Conservation (phyloP, 2,113 vertebrate genomes). For the Riparia riparia region DNA sequence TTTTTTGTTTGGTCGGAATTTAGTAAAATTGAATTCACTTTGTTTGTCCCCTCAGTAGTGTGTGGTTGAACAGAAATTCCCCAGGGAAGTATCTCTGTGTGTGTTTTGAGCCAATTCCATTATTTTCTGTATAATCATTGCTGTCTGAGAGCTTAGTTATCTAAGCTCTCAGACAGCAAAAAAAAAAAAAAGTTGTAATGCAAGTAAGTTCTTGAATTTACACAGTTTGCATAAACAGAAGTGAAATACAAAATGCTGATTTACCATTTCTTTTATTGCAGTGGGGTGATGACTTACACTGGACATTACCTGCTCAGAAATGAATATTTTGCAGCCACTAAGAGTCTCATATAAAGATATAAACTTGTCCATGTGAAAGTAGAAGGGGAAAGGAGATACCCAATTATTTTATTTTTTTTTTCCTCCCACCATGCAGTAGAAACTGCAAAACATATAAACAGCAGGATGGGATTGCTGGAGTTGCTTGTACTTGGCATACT, state of each 20-base stretch:
- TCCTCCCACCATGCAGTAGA: background rate
- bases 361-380: background rate
- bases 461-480: background rate
- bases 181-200: background rate
- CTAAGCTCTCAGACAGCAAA: too few relatives aligned
- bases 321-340: background rate
- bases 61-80: background rate
- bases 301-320: constrained; percentile 29
- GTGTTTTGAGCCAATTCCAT: background rate
- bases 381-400: background rate
- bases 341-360: background rate
- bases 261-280: constrained; percentile 1
- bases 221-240: background rate
- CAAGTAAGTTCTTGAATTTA: constrained; percentile 18
- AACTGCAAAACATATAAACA: background rate
- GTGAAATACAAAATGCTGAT: background rate
- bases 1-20: background rate
- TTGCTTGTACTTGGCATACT: constrained; percentile 17
- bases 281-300: background rate
- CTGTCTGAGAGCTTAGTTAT: background rate
- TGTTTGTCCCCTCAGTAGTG: background rate
- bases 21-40: background rate
- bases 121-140: background rate
- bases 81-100: background rate
- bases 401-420: background rate